phyloP scores from a whole-genome alignment of 1,140 invertebrate genomes.

The Drosophila grimshawi region DNA sequence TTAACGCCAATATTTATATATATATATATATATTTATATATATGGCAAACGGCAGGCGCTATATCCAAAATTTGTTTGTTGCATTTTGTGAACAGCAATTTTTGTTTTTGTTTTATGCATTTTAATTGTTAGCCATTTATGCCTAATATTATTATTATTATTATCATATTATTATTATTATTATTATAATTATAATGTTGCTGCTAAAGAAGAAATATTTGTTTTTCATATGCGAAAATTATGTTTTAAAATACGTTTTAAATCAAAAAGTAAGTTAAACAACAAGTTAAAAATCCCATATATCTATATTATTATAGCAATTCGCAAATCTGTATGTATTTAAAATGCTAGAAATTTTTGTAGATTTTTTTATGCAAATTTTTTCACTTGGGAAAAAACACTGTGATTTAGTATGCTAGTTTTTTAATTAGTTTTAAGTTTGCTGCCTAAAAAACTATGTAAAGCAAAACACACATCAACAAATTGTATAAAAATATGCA shows the following conservation, averaged over 20 bases:
- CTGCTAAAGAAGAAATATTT: conserved; percentile 40
- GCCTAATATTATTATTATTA: conserved; percentile 53
- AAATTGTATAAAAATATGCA: conserved; percentile 55
- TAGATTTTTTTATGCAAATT: conserved; percentile 74
- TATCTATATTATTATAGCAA: conserved; percentile 26
- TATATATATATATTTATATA: conserved; percentile 27
- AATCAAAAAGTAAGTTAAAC: conserved; percentile 41
- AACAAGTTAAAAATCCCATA: conserved; percentile 35
- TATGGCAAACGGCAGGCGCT: conserved; percentile 57
- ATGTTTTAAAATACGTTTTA: conserved; percentile 77
- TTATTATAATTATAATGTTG: conserved; percentile 47
- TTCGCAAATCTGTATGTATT: conserved; percentile 46
- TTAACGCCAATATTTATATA: conserved; percentile 45
- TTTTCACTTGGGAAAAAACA: conserved; percentile 82
- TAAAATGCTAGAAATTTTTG: conserved; percentile 65
- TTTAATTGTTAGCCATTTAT: conserved; percentile 81
- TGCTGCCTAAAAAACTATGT: conserved; percentile 36
- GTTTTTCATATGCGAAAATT: conserved; percentile 40
- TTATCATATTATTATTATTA: conserved; percentile 29
- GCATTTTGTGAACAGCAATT: conserved; percentile 62
- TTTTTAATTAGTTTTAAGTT: conserved; percentile 83
- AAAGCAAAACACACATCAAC: conserved; percentile 21
- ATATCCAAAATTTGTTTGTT: conserved; percentile 62
- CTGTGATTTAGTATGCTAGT: conserved; percentile 84
- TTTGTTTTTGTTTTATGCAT: conserved; percentile 79